Evolutionary conservation across 2,888 invertebrate species (phyloP).

Genomic region (Drosophila paranaensis): DNA sequence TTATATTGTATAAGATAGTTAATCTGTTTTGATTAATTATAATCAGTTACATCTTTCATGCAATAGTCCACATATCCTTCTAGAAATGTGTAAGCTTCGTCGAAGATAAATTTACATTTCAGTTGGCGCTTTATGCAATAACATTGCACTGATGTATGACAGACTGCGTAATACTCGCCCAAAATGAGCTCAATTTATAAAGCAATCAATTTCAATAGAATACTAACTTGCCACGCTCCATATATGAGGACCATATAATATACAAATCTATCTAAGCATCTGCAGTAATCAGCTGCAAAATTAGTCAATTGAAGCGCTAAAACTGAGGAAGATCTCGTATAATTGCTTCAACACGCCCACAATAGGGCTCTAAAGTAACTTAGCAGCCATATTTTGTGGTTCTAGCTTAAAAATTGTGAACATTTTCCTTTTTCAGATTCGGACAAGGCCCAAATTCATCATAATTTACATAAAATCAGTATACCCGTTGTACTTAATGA

Average conservation of each 20-base stretch:
- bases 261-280: too few relatives aligned
- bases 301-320: too few relatives aligned
- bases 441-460: too few relatives aligned
- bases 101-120: slow-evolving; percentile 40
- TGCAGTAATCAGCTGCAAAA: too few relatives aligned
- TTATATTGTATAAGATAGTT: neutral
- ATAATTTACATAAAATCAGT: neutral
- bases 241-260: too few relatives aligned
- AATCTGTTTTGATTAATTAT: neutral
- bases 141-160: neutral
- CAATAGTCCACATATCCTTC: neutral
- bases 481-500: neutral
- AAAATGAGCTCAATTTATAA: neutral
- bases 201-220: neutral
- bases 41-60: neutral
- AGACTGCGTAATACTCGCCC: neutral
- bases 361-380: too few relatives aligned
- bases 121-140: slow-evolving; percentile 28
- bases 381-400: too few relatives aligned
- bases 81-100: slow-evolving; percentile 4
- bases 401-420: too few relatives aligned
- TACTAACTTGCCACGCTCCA: too few relatives aligned
- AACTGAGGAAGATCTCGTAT: too few relatives aligned
- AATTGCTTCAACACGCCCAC: too few relatives aligned
- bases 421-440: too few relatives aligned